These are phyloP conservation scores for Pampus argenteus DNA, from an alignment of 2,797 vertebrate species.

Conservation along the genomic window DNA sequence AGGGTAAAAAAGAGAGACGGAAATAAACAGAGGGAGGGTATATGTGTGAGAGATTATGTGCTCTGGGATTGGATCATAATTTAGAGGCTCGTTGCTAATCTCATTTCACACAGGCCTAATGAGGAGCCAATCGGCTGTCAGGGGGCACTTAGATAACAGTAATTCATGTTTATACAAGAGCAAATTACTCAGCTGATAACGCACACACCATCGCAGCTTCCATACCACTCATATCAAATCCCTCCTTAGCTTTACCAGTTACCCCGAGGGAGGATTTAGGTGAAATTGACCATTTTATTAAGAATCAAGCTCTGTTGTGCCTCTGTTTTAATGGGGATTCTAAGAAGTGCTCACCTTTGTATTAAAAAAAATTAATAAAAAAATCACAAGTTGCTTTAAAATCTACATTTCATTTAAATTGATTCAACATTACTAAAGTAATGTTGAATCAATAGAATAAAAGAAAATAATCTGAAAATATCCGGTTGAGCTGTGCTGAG, in stretches of 20 bases:
- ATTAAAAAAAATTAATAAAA: constrained; percentile 7
- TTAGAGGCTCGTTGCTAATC: constrained; percentile 82
- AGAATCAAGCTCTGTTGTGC: constrained; percentile 72
- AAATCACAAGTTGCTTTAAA: constrained; percentile 35
- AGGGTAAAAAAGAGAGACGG: constrained; percentile 30
- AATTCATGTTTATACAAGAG: constrained; percentile 84
- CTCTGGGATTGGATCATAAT: constrained; percentile 83
- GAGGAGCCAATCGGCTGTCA: constrained; percentile 81
- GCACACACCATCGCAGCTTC: constrained; percentile 73
- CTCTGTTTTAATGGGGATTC: constrained; percentile 63
- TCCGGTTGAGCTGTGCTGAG: neutral
- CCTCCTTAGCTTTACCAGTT: constrained; percentile 74
- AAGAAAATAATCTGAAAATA: too few species aligned
- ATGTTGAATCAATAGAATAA: too few species aligned
- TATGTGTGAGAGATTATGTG: constrained; percentile 73
- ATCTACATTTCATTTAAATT: neutral
- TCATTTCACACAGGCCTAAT: constrained; percentile 83
- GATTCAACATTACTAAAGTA: too few species aligned
- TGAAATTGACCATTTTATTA: constrained; percentile 84
- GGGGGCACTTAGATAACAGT: constrained; percentile 80
- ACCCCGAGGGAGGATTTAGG: constrained; percentile 77
- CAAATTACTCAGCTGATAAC: constrained; percentile 83
- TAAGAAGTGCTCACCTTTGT: constrained; percentile 39
- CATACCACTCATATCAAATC: constrained; percentile 75
- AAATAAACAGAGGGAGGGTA: constrained; percentile 42